Conservation (phyloP, 2,113 vertebrate species). For the Forbesichthys papilliferus region DNA sequence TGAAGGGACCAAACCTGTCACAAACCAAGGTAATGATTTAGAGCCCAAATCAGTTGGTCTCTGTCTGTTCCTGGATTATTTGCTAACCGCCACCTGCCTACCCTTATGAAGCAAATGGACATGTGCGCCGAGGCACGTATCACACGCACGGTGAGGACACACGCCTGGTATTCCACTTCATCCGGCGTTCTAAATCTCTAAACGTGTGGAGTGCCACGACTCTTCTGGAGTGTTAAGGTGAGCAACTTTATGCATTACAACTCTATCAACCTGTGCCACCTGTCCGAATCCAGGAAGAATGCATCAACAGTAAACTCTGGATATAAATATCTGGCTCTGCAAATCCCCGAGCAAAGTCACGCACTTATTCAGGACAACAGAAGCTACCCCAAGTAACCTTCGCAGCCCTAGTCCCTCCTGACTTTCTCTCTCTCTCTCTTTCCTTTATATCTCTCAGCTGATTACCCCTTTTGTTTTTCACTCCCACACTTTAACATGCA, state of each 20-base stretch:
- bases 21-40: constrained; percentile 80
- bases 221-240: background rate
- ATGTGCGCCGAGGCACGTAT: too few species aligned
- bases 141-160: too few species aligned
- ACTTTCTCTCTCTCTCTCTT: constrained; percentile 9
- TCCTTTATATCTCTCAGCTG: background rate
- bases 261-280: constrained; percentile 9
- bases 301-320: constrained; percentile 34
- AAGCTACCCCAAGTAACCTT: constrained; percentile 49
- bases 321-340: constrained; percentile 27
- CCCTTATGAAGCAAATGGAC: constrained; percentile 11
- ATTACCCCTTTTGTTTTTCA: background rate
- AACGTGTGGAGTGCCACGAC: background rate
- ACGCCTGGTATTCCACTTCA: too few species aligned
- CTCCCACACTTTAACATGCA: constrained; percentile 1
- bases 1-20: constrained; percentile 69
- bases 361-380: constrained; percentile 37
- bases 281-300: constrained; percentile 5
- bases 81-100: constrained; percentile 55
- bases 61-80: constrained; percentile 76
- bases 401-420: background rate
- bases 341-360: constrained; percentile 36
- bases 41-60: constrained; percentile 75
- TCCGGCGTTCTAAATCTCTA: too few species aligned
- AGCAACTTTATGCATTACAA: background rate